These are phyloP conservation scores for Mesodorylaimus sp. DNA, from an alignment of 2,888 invertebrate species.

Conservation along the genomic window DNA sequence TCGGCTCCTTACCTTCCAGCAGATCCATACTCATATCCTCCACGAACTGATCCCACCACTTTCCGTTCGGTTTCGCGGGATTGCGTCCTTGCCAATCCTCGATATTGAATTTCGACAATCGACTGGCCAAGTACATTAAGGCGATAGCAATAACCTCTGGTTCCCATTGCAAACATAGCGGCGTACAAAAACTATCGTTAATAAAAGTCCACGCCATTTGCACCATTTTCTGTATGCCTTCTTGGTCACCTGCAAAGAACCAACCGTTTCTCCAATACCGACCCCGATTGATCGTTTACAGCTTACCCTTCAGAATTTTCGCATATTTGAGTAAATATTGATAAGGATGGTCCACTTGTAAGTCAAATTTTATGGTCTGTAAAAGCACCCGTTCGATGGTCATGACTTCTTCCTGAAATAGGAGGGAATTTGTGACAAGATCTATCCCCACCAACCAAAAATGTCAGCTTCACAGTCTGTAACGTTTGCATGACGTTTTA, in stretches of 20 bases:
- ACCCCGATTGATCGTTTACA: neutral
- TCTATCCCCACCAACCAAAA: constrained; percentile 3
- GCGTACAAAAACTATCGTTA: constrained; percentile 91
- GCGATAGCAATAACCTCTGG: constrained; percentile 90
- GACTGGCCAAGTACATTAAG: constrained; percentile 84
- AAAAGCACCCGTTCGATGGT: constrained; percentile 80
- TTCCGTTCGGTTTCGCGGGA: constrained; percentile 45
- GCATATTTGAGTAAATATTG: constrained; percentile 77
- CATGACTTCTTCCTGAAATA: constrained; percentile 54
- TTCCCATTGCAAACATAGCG: constrained; percentile 90
- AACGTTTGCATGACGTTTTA: too few species aligned
- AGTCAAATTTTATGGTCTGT: constrained; percentile 93
- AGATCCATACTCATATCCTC: constrained; percentile 82
- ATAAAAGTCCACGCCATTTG: constrained; percentile 99
- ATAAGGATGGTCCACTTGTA: constrained; percentile 94
- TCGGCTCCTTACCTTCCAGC: constrained; percentile 47
- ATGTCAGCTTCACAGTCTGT: constrained; percentile 3
- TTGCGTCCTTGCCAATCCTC: constrained; percentile 30
- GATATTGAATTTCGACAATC: constrained; percentile 83
- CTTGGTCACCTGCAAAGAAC: constrained; percentile 51
- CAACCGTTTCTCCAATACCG: neutral
- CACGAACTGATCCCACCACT: constrained; percentile 97
- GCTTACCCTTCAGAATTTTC: constrained; percentile 37
- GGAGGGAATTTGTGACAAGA: neutral
- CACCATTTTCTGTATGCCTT: constrained; percentile 83